Base-by-base conservation (phyloP, 2,888 invertebrate species). In the Epiblema foenella region DNA sequence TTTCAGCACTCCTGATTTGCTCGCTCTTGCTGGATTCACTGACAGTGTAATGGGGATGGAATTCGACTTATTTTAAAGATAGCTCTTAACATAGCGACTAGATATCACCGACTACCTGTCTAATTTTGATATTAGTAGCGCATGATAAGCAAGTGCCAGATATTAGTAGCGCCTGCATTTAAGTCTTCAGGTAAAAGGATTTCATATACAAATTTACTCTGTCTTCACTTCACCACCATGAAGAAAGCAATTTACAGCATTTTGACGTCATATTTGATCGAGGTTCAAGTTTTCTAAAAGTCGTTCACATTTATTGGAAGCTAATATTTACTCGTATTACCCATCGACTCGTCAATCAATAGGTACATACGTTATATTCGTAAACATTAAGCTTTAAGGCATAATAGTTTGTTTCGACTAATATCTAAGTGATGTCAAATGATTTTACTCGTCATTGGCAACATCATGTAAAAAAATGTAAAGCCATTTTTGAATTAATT, bases 361-460 rank as follows among this genome's bases (percentile, higher is more conserved):
- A 58, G 17, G 37, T 39, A 15, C 15, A 59, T 59, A 42, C 24
- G 24, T 24, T 3, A n/a, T n/a, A n/a, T n/a, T n/a, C 2, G 24
- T 24, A 59, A 59, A 12, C 39, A 42, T 59, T 39, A 15, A 59
- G 15, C 9, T 59, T 42, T 59, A 59, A 20, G 39, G 42, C 39
- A 42, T 20, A 18, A 33, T 57, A 57, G n/a, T n/a, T n/a, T n/a
- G n/a, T n/a, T n/a, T n/a, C n/a, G n/a, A n/a, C n/a, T 57, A 18
- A 39, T 39, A 39, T 39, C 20, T 18, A 20, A 42, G 39, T 59
- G 58, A 59, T 59, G 58, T 59, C 42, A 59, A 12, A 12, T 42
- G 42, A 42, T 42, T 5, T 15, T 15, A 42, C 0, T 42, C 5
- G 15, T 15, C 15, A 15, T 15, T 15, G 15, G 2, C 37, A 37